A percentile compares a stretch with the other conserved stretches of the same genome.
Evolutionary conservation across 2,113 vertebrate genomes (phyloP).

Genomic region (Donacobius atricapilla): DNA sequence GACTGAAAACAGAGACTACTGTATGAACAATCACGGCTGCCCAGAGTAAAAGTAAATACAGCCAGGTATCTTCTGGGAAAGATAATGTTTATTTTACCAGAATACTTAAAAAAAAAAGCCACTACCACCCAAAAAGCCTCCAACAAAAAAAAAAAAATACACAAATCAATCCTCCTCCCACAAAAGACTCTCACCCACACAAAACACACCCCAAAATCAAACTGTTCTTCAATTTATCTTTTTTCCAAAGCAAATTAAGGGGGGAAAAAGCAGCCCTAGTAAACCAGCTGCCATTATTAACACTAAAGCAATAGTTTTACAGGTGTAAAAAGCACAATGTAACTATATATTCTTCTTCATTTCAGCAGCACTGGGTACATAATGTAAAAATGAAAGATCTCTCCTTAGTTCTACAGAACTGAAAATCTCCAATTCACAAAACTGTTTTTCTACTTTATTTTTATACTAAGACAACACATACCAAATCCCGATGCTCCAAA

Average conservation of each 20-base stretch:
- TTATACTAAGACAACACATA: conserved; percentile 53
- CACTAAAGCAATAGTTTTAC: not conserved
- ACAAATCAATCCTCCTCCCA: rapidly evolving
- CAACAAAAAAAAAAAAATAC: not conserved
- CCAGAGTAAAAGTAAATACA: not conserved
- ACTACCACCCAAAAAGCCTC: rapidly evolving
- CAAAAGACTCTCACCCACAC: not conserved
- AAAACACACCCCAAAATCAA: not conserved
- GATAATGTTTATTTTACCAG: not conserved
- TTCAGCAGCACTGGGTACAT: not conserved
- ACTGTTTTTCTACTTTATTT: not conserved
- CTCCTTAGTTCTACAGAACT: not conserved
- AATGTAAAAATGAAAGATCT: not conserved
- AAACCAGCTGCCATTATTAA: not conserved
- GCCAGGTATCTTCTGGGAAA: not conserved
- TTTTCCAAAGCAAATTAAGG: not conserved
- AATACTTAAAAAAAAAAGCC: not conserved
- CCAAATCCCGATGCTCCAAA: conserved; percentile 95
- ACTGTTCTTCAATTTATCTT: not conserved
- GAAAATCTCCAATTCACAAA: not conserved
- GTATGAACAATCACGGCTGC: rapidly evolving
- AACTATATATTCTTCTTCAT: not conserved
- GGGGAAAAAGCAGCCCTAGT: not conserved
- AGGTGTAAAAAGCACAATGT: not conserved
- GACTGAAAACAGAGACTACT: not conserved